A percentile compares a stretch with the other conserved stretches of the same genome.
Evolutionary conservation across 2,888 invertebrate species (phyloP).

Genomic region (Dasypolia templi): DNA sequence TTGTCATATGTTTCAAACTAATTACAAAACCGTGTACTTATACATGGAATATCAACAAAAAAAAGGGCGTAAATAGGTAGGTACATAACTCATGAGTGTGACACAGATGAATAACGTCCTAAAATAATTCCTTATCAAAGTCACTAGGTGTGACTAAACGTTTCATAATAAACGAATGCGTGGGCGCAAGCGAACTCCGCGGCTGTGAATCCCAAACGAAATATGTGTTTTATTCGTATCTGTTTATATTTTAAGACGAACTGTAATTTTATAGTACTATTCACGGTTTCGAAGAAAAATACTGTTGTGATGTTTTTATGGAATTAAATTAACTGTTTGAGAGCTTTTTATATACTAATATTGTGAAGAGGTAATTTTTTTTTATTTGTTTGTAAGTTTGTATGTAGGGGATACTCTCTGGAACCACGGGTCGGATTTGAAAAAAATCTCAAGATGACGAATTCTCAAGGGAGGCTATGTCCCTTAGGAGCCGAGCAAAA

Average conservation of each 20-base stretch:
- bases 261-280: constrained; percentile 14
- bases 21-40: neutral
- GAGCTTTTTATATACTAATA: too few species aligned
- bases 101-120: constrained; percentile 55
- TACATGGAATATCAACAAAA: constrained; percentile 24
- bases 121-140: constrained; percentile 65
- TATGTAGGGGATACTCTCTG: too few species aligned
- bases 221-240: constrained; percentile 44
- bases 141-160: constrained; percentile 61
- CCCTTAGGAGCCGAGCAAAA: too few species aligned
- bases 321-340: neutral
- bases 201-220: constrained; percentile 48
- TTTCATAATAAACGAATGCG: constrained; percentile 61
- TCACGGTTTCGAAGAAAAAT: constrained; percentile 31
- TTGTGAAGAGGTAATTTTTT: too few species aligned
- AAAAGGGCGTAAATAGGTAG: constrained; percentile 70
- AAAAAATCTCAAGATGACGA: too few species aligned
- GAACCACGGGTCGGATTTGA: too few species aligned
- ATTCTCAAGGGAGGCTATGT: too few species aligned
- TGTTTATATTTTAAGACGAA: constrained; percentile 47
- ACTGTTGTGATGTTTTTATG: constrained; percentile 26
- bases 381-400: too few species aligned
- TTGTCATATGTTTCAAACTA: neutral
- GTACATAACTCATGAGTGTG: constrained; percentile 35
- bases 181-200: constrained; percentile 50